phyloP scores from a whole-genome alignment of 2,113 vertebrate species.

The Ariopsis seemanni region DNA sequence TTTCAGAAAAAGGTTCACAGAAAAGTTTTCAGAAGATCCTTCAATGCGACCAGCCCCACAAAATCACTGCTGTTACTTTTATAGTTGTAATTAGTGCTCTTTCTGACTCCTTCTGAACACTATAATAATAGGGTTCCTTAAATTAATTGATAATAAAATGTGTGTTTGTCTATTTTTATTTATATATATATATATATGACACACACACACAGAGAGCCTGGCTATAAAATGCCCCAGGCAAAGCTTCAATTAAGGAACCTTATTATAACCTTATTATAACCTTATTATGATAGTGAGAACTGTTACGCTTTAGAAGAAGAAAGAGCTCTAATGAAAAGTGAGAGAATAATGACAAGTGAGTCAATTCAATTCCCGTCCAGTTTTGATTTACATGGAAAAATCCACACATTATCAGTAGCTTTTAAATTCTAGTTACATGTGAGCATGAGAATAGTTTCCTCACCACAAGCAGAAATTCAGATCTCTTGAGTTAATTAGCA shows the following conservation, averaged over 20 bases:
- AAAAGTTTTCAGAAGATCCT: background rate
- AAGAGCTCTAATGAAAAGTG: constrained; percentile 42
- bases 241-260: constrained; percentile 49
- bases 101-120: background rate
- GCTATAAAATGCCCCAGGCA: constrained; percentile 33
- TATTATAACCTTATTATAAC: constrained; percentile 41
- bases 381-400: constrained; percentile 12
- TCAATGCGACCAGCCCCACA: background rate
- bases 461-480: constrained; percentile 16
- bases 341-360: constrained; percentile 40
- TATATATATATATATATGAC: background rate
- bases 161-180: fast-evolving
- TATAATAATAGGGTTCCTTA: background rate
- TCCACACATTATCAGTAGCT: background rate
- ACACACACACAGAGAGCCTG: background rate
- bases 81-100: background rate
- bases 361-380: constrained; percentile 26
- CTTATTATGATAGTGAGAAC: constrained; percentile 33
- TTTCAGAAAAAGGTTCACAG: background rate
- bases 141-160: background rate
- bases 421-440: constrained; percentile 28
- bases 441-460: constrained; percentile 6
- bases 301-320: constrained; percentile 38
- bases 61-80: background rate
- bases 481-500: constrained; percentile 51